These are phyloP conservation scores for Unio delphinus DNA, from an alignment of 2,888 invertebrate species.

Conservation along the genomic window DNA sequence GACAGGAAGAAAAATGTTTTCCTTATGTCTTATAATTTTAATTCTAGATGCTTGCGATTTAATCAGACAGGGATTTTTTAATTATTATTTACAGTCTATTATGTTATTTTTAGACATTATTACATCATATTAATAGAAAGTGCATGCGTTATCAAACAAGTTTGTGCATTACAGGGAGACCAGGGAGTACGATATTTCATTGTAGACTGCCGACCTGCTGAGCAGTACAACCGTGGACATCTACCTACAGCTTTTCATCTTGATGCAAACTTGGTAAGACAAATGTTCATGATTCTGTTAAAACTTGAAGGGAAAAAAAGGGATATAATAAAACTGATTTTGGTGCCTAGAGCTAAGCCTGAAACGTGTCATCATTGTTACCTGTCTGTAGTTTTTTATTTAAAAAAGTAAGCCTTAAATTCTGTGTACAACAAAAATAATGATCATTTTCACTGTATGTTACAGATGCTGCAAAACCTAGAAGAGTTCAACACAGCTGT, in stretches of 20 bases:
- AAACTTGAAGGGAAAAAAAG: too few relatives aligned
- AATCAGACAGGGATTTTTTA: too few relatives aligned
- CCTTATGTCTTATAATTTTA: too few relatives aligned
- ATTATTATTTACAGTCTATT: too few relatives aligned
- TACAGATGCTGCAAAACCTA: conserved; percentile 95
- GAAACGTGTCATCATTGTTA: background rate
- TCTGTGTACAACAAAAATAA: background rate
- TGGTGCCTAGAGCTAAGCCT: too few relatives aligned
- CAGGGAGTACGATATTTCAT: conserved; percentile 83
- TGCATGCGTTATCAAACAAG: background rate
- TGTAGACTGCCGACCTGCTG: conserved; percentile 96
- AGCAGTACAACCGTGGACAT: conserved; percentile 97
- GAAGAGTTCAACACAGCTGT: conserved; percentile 94
- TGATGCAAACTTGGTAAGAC: conserved; percentile 89
- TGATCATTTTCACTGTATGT: conserved; percentile 6
- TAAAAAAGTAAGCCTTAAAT: background rate
- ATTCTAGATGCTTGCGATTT: too few relatives aligned
- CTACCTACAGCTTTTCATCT: conserved; percentile 97
- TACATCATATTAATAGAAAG: background rate
- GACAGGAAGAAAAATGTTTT: too few relatives aligned
- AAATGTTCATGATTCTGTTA: too few relatives aligned
- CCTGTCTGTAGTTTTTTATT: background rate
- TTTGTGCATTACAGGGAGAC: conserved; percentile 50
- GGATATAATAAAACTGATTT: too few relatives aligned
- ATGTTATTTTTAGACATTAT: too few relatives aligned